phyloP scores from a whole-genome alignment of 1,140 invertebrate species.

The Pseudomyrmex dendroicus region DNA sequence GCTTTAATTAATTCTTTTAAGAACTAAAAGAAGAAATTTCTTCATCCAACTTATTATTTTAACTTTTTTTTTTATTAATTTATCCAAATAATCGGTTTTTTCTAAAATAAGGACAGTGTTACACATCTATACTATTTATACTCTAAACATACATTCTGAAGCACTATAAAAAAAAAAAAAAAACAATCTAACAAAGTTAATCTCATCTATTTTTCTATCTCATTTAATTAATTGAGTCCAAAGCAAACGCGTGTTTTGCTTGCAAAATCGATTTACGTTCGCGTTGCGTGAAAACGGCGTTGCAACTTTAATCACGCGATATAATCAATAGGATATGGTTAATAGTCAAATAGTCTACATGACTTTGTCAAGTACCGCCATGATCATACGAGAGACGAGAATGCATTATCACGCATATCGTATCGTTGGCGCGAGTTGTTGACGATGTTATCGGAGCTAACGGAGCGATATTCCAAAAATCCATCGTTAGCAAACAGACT shows the following conservation, averaged over 20 bases:
- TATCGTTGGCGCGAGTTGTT: not conserved
- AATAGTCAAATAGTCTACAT: not conserved
- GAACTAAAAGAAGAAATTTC: too few species aligned
- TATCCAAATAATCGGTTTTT: too few species aligned
- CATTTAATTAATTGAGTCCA: slow-evolving; percentile 26
- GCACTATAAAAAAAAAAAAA: too few species aligned
- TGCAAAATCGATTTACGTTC: slow-evolving; percentile 20
- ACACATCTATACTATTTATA: too few species aligned
- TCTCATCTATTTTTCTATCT: not conserved
- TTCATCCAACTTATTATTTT: too few species aligned
- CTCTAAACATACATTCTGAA: too few species aligned
- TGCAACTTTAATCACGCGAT: slow-evolving; percentile 23
- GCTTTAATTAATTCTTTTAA: too few species aligned
- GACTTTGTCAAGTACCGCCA: slow-evolving; percentile 11
- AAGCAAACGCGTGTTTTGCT: not conserved
- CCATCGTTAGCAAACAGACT: slow-evolving; percentile 42
- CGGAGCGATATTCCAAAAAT: slow-evolving; percentile 22
- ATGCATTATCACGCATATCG: not conserved
- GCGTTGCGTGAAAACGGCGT: slow-evolving; percentile 22
- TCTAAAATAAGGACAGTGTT: too few species aligned
- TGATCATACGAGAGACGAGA: not conserved
- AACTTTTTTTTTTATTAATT: too few species aligned
- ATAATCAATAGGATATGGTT: slow-evolving; percentile 21
- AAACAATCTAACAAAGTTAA: not conserved
- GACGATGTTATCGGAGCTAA: not conserved